Percentiles rank a stretch among this genome's conserved stretches.
phyloP scores from a whole-genome alignment of 1,140 invertebrate genomes.

The Alviniconcha marisindica region DNA sequence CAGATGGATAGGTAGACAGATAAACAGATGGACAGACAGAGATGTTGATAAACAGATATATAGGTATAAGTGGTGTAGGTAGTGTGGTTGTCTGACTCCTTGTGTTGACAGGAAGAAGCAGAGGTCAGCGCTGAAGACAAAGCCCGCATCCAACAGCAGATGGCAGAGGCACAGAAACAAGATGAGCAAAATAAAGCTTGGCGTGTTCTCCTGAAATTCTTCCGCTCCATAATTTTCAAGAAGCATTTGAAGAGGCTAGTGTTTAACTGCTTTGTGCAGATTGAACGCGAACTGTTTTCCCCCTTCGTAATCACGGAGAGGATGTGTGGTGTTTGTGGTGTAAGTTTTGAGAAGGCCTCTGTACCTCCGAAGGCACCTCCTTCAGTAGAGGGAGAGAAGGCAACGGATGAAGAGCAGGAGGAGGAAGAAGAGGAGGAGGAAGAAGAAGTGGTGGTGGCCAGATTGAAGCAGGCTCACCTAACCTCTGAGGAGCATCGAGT shows the following conservation, averaged over 20 bases:
- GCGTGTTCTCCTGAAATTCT: constrained; percentile 33
- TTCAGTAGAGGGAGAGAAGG: neutral
- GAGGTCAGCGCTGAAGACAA: constrained; percentile 50
- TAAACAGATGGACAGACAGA: no score
- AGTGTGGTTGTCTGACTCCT: no score
- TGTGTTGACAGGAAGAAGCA: no score
- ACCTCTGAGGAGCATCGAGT: neutral
- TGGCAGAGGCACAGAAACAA: constrained; percentile 40
- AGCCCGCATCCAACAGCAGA: constrained; percentile 37
- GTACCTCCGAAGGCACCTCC: neutral
- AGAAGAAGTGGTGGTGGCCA: neutral
- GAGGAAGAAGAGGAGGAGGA: constrained; percentile 18
- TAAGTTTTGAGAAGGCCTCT: constrained; percentile 31
- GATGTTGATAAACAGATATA: no score
- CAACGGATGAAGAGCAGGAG: neutral
- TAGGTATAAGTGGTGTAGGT: no score
- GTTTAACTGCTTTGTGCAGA: constrained; percentile 23
- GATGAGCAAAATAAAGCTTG: constrained; percentile 41
- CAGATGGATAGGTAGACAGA: no score
- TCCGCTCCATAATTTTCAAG: constrained; percentile 34
- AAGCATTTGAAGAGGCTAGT: constrained; percentile 30
- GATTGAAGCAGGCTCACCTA: constrained; percentile 14
- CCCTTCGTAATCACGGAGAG: constrained; percentile 36
- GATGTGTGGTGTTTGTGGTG: constrained; percentile 52
- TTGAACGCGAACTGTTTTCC: constrained; percentile 37